Base-by-base conservation (phyloP, 64 coral and sea anemone species). In the Acropora yongei region DNA sequence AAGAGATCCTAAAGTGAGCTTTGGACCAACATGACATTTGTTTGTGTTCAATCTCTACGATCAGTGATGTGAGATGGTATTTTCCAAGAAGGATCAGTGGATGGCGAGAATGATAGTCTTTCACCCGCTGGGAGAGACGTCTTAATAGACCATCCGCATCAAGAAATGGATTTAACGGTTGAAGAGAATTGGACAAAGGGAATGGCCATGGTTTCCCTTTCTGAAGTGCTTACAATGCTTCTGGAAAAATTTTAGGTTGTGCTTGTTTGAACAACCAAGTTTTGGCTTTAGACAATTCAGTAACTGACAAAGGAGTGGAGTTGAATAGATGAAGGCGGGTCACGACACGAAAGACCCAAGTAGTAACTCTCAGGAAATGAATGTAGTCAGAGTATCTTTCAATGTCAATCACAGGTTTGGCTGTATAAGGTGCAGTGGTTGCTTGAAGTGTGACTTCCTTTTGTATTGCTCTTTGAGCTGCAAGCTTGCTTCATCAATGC, bases 11-110 rank as follows among this genome's bases (percentile, higher is more conserved):
- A 89, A 55, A 72, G 49, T 49, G 12, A 94, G 87, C 44, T 94
- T 89, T 10, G 93, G 87, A 50, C 93, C 87, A 51, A 80, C 76
- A 80, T 95, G 88, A 69, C 88, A 67, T 50, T 86, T 80, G 80
- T 86, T 51, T 76, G 65, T 95, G 93, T 90, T 95, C 87, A 69
- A 42, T 30, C 63, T 90, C 13, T 43, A 95, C 44, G 6, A 95
- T 66, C 3, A 95, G 82, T 44, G 41, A 57, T n/a, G 82, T 68
- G 53, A 90, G 88, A 39, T 55, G 80, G 66, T 95, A 80, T 18
- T 91, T 91, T 44, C 74, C 57, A 76, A 49, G 86, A 20, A 95
- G 50, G 51, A 95, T 91, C 12, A 95, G 72, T 47, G 83, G 94
- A 83, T 91, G 93, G 14, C 67, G 81, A 16, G 88, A 50, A 44